These are phyloP conservation scores for Rugalucina vietnamica DNA, from an alignment of 2,888 invertebrate species.

Conservation along the genomic window DNA sequence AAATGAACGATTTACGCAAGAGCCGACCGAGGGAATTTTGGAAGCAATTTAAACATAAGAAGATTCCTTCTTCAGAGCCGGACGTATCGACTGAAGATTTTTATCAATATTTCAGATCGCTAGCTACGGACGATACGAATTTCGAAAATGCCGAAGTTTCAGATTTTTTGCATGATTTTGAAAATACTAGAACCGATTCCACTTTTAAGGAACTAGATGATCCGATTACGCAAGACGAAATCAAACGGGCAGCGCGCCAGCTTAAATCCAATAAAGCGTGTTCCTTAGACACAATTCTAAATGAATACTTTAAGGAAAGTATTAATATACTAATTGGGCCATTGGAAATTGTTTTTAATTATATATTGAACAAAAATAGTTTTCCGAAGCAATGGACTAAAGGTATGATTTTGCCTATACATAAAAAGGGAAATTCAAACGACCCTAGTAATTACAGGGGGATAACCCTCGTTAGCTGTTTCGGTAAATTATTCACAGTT, in stretches of 20 bases:
- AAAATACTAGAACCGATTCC: background rate
- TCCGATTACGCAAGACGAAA: constrained; percentile 6
- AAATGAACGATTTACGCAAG: background rate
- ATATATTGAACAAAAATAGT: constrained; percentile 9
- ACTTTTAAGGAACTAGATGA: background rate
- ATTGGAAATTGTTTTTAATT: constrained; percentile 25
- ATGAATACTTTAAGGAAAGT: constrained; percentile 11
- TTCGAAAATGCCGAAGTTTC: background rate
- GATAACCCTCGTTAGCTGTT: constrained; percentile 37
- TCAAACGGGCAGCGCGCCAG: background rate
- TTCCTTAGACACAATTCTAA: constrained; percentile 22
- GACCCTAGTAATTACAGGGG: constrained; percentile 41
- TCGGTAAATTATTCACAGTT: constrained; percentile 41
- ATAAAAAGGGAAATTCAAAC: constrained; percentile 35
- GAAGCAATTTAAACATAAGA: background rate
- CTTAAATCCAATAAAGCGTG: constrained; percentile 31
- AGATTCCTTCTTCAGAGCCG: background rate
- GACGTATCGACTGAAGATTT: background rate
- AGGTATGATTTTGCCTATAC: constrained; percentile 37
- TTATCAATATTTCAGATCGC: background rate
- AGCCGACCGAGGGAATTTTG: background rate
- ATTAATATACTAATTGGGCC: constrained; percentile 7
- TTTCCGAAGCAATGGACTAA: constrained; percentile 37
- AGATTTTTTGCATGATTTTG: background rate
- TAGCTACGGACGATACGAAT: background rate